Evolutionary conservation across 2,797 vertebrate genomes (phyloP).

Genomic region (Hippoglossus hippoglossus): DNA sequence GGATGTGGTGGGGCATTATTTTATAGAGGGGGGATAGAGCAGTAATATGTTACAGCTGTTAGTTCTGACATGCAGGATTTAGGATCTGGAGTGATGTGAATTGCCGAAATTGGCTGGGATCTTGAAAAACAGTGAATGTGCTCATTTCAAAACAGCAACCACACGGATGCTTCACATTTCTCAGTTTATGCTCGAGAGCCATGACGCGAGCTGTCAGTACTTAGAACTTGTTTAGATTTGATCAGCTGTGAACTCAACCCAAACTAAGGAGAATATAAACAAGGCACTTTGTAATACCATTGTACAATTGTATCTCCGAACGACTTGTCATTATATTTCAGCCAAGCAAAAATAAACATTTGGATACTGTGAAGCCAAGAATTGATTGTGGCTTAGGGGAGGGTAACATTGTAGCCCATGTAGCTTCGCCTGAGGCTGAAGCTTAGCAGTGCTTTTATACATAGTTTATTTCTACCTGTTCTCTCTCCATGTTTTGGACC

Average conservation of each 20-base stretch:
- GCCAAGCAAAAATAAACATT: constrained; percentile 82
- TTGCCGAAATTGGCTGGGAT: constrained; percentile 42
- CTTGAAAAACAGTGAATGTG: constrained; percentile 3
- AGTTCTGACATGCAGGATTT: constrained; percentile 70
- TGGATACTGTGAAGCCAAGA: constrained; percentile 80
- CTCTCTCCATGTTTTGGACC: constrained; percentile 81
- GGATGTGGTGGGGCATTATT: constrained; percentile 57
- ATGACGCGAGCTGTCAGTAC: constrained; percentile 39
- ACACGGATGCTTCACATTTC: constrained; percentile 29
- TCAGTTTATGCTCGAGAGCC: constrained; percentile 34
- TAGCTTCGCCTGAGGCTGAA: constrained; percentile 80
- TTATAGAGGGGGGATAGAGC: constrained; percentile 52
- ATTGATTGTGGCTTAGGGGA: constrained; percentile 84
- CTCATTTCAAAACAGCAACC: constrained; percentile 25
- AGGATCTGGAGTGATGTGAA: constrained; percentile 59
- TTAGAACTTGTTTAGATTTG: constrained; percentile 62
- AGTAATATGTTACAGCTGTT: constrained; percentile 73
- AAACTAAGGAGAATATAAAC: constrained; percentile 59
- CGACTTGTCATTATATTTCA: constrained; percentile 78
- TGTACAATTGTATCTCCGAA: constrained; percentile 73
- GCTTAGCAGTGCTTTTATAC: constrained; percentile 84
- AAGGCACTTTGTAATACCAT: constrained; percentile 48
- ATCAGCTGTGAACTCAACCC: constrained; percentile 57
- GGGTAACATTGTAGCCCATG: constrained; percentile 77
- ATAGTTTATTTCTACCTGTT: constrained; percentile 85